phyloP scores from a whole-genome alignment of 2,113 vertebrate genomes.

The Misgurnus mizolepis region DNA sequence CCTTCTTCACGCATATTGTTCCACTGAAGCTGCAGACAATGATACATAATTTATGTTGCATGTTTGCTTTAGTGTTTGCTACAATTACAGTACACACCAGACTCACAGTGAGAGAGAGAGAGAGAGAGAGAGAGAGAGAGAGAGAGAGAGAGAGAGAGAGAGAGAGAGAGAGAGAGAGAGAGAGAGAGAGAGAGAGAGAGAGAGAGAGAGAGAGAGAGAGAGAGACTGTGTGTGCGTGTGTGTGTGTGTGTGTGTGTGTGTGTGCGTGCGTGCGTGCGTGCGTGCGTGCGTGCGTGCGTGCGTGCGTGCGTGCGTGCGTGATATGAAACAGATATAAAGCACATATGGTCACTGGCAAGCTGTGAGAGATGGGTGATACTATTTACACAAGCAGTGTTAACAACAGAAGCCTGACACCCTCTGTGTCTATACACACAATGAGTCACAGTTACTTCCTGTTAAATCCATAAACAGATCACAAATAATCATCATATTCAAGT shows the following conservation, averaged over 20 bases:
- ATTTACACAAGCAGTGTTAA: constrained; percentile 11
- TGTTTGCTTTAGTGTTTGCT: not conserved
- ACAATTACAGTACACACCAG: not conserved
- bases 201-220: no score
- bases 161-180: no score
- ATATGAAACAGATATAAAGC: constrained; percentile 6
- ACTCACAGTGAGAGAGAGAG: no score
- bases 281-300: constrained; percentile 2
- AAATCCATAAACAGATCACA: not conserved
- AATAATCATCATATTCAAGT: not conserved
- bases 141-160: no score
- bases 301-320: not conserved
- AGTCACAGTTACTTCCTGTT: constrained; percentile 10
- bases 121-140: no score
- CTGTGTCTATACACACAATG: constrained; percentile 7
- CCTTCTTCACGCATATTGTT: not conserved
- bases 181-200: no score
- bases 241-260: no score
- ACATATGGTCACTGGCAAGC: constrained; percentile 36
- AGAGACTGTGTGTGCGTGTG: no score
- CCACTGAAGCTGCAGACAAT: constrained; percentile 14
- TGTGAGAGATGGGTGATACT: constrained; percentile 28
- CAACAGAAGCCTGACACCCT: constrained; percentile 15
- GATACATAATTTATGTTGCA: constrained; percentile 29
- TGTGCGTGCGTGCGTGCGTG: not conserved